Base-by-base conservation (phyloP, 2,888 invertebrate species). In the Tenthredo notha region DNA sequence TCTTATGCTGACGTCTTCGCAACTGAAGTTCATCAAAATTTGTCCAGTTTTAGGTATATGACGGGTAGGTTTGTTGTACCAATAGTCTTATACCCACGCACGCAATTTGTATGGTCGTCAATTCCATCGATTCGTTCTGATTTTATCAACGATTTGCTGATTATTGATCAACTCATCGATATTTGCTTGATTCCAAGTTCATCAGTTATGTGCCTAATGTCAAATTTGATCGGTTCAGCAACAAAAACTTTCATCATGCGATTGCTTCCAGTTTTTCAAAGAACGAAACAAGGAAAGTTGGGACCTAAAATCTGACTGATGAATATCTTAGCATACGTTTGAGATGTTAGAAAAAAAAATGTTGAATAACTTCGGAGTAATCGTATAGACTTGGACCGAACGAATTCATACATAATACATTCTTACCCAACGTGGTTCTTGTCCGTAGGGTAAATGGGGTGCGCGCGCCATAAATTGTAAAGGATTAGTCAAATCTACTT, bases 401-500 rank as follows among this genome's bases (percentile, higher is more conserved):
- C 58, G 10, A 10, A 3, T 61, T 61, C 25, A 21, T 25, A 25
- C 10, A n/a, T n/a, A n/a, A 61, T 61, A 61, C 25, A 61, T 61
- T 58, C 21, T 21, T 21, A 84, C 61, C 18, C 18, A 18, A 50
- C 18, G 72, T 72, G 4, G n/a, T n/a, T 43, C 43, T 43, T 21
- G 74, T 21, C 25, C 43, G 67, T 67, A 15, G 29, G 43, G 74
- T 21, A 29, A 7, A 33, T n/a, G 15, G 25, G 29, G 29, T 21
- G 9, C 33, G 47, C 54, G 29, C 29, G 54, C 29, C 43, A 50
- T 18, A 1, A 77, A 50, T 29, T 29, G 37, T 29, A 33, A 25
- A 75, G 21, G 21, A 77, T 47, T 77, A n/a, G 50, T 29, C 18
- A n/a, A 54, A 33, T 54, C 29, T 47, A 33, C 54, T 77, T 77